These are phyloP conservation scores for Callinectes sapidus DNA, from an alignment of 2,888 invertebrate genomes.

Conservation along the genomic window DNA sequence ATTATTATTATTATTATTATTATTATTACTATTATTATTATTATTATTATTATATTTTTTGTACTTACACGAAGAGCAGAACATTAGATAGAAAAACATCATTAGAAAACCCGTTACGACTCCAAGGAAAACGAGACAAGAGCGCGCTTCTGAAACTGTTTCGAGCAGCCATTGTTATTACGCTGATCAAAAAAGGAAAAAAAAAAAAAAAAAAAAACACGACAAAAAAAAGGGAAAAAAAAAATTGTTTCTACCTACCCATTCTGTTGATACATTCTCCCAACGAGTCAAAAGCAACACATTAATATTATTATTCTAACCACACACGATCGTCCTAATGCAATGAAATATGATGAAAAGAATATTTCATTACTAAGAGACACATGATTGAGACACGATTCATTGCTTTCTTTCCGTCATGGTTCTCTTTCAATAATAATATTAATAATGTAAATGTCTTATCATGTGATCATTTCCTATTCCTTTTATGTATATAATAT, in stretches of 20 bases:
- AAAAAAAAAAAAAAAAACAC: background rate
- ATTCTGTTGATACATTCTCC: background rate
- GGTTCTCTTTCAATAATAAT: slow-evolving; percentile 40
- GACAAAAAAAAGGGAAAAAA: background rate
- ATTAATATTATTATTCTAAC: background rate
- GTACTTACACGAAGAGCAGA: background rate
- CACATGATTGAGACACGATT: background rate
- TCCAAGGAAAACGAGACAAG: background rate
- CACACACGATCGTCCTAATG: background rate
- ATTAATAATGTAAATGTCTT: slow-evolving; percentile 27
- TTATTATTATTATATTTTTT: background rate
- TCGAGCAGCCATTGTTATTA: background rate
- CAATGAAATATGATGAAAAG: background rate
- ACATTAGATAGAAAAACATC: background rate
- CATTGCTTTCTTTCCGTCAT: slow-evolving; percentile 33
- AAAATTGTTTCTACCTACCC: background rate
- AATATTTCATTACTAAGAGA: background rate
- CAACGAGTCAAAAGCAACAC: slow-evolving; percentile 18
- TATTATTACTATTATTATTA: slow-evolving; percentile 12
- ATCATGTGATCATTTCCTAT: slow-evolving; percentile 63
- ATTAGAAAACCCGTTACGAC: background rate
- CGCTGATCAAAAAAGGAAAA: background rate
- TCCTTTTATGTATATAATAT: slow-evolving; percentile 63
- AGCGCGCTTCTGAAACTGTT: background rate
- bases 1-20: background rate